Evolutionary conservation across 2,888 invertebrate species (phyloP).

Genomic region (Drosophila neutralis): DNA sequence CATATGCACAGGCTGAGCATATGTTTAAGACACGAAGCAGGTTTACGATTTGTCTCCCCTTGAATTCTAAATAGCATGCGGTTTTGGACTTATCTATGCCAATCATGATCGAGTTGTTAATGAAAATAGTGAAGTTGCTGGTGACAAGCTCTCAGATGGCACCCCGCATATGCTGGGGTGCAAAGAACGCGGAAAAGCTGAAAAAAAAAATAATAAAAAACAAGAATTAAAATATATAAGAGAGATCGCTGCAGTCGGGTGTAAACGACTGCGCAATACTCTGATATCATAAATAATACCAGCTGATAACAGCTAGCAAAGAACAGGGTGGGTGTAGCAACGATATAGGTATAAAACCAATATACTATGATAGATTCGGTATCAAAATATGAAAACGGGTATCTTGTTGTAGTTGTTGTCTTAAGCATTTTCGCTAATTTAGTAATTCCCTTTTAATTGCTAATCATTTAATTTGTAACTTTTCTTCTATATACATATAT

Average conservation of each 20-base stretch:
- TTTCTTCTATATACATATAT: background rate
- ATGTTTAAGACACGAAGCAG: slow-evolving; percentile 66
- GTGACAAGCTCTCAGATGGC: slow-evolving; percentile 50
- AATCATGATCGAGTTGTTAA: slow-evolving; percentile 73
- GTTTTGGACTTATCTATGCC: slow-evolving; percentile 59
- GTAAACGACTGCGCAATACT: background rate
- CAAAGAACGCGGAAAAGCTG: slow-evolving; percentile 59
- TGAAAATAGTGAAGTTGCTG: slow-evolving; percentile 63
- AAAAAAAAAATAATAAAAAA: slow-evolving; percentile 16
- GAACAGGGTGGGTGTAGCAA: background rate
- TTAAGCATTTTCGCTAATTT: no score
- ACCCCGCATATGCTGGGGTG: slow-evolving; percentile 17
- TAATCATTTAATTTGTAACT: background rate
- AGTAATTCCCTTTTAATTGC: background rate
- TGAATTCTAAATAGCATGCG: slow-evolving; percentile 66
- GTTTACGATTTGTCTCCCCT: slow-evolving; percentile 48
- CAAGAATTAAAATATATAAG: background rate
- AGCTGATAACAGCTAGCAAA: background rate
- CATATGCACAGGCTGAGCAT: slow-evolving; percentile 29
- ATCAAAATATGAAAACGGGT: background rate
- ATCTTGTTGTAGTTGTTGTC: no score
- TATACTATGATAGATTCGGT: background rate
- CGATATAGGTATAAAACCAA: background rate
- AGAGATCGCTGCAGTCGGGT: background rate
- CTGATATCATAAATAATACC: background rate